A percentile compares a stretch with the other conserved stretches of the same genome.
Evolutionary conservation across 2,113 vertebrate species (phyloP).

Genomic region (Nipponia nippon): DNA sequence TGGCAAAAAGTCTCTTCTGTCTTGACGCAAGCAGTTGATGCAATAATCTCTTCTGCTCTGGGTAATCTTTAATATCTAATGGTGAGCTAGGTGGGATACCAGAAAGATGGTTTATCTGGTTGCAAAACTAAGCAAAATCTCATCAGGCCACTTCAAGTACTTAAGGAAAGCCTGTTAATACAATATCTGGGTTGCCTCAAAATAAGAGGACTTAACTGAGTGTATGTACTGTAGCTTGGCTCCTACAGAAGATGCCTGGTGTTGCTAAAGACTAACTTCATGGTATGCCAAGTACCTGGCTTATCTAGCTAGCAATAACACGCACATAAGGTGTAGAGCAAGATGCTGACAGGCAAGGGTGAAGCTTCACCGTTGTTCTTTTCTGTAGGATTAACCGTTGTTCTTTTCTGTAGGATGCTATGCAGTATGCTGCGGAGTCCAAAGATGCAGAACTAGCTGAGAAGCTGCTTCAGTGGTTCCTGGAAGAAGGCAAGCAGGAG

Average conservation of each 20-base stretch:
- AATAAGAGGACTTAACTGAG: background rate
- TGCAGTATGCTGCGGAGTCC: slow-evolving; percentile 88
- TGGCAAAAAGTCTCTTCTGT: background rate
- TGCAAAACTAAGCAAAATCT: background rate
- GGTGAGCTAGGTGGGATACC: background rate
- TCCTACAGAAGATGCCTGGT: background rate
- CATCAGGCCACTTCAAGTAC: background rate
- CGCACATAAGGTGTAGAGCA: background rate
- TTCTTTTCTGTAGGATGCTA: slow-evolving; percentile 80
- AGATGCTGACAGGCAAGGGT: background rate
- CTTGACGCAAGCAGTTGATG: background rate
- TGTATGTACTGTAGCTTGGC: background rate
- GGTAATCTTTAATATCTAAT: background rate
- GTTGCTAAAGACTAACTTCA: background rate
- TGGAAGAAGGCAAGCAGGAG: slow-evolving; percentile 85
- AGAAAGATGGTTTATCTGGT: background rate
- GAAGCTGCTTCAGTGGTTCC: slow-evolving; percentile 87
- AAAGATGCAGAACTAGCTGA: slow-evolving; percentile 84
- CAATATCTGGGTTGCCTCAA: background rate
- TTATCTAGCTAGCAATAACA: background rate
- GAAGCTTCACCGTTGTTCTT: background rate
- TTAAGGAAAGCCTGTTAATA: background rate
- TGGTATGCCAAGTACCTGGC: background rate
- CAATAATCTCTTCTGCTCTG: background rate
- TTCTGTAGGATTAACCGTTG: slow-evolving; percentile 70